Evolutionary conservation across 92 coral and sea anemone genomes (phyloP), one percentile per base, ranked within the genome.

Genomic region (Ricordea florida): DNA sequence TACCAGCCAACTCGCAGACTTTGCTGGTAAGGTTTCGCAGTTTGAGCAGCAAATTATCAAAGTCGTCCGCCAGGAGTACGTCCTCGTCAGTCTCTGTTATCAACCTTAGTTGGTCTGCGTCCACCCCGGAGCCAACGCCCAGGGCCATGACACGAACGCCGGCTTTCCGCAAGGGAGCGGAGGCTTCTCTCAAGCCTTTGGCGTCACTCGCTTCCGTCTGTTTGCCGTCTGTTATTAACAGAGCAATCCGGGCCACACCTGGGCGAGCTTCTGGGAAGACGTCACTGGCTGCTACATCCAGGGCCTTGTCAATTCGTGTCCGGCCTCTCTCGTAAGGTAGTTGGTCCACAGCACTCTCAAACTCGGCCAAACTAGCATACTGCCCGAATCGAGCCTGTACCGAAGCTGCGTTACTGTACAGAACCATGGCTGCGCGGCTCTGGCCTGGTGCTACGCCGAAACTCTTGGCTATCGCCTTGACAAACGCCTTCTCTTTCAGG

Each of bases 131-230:
- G 25, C 48, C 83, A 27, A 51, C 28, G 13, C 59, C 59, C 27
- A 27, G 85, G 26, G 77, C 85, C 11, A 28, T 32, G 10, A 84
- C 44, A 32, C 60, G 63, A 14, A 79, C 85, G 5, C 85, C 85
- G 10, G 69, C 80, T 41, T 72, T 28, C 18, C 26, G 25, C 45
- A 20, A 37, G 69, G 48, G 48, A 4, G 14, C 48, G 18, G 48
- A 42, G 48, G 48, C 48, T 21, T 8, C 48, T 42, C 18, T 42
- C 48, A 42, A 42, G 48, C 15, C 21, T 14, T 42, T 42, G 48
- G 48, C 48, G 11, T 42, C 48, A 9, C 18, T 10, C 18, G 48
- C 48, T 42, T 42, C 5, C 48, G 48, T 42, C 48, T 42, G 48
- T 32, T 57, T 77, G 22, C 81, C 81, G 63, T 74, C 81, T 6